Base-by-base conservation (phyloP, 2,113 vertebrate species). In the Ammodytes dubius region DNA sequence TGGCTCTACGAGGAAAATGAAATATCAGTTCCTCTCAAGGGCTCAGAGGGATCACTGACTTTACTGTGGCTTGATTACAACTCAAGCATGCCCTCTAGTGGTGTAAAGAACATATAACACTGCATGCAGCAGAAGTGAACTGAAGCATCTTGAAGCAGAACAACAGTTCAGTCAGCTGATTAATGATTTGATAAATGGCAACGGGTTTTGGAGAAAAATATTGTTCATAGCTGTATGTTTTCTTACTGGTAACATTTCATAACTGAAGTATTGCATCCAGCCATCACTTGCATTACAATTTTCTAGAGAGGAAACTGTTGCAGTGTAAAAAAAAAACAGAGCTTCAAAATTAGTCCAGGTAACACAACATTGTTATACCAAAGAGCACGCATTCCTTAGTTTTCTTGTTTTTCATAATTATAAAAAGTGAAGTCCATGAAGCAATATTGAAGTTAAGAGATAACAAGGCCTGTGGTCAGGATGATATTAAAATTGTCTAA, bases 71-170 rank as follows among this genome's bases (percentile, higher is more conserved):
- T 7, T 5, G 4, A 56, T 2, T 17, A 7, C 54, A 71, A 57
- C 8, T 46, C 53, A 0, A 85, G 63, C 42, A 67, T 56, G 74
- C 83, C 83, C 54, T 70, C 89, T 90, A 74, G 73, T 83, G 83
- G 83, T 58, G 17, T 2, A n/a, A 71, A 64, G 5, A 14, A 8
- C 13, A 53, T 11, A 15, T 1, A 42, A 57, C 82, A 81, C 57
- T 45, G 19, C 4, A 39, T 35, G 6, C 6, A 4, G 14, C 17
- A 75, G 39, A 19, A 52, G 39, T n/a, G 17, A 50, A 10, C 45
- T n/a, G 35, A 52, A 40, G 4, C 46, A 61, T 61, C 61, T 50
- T 14, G 11, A 8, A 72, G 53, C n/a, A 49, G 2, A 27, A 27
- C 27, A 27, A 27, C 27, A 1, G 27, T 27, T 27, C 27, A 27